Percentiles rank a stretch among this genome's conserved stretches.
Conservation (phyloP, 2,797 vertebrate genomes). For the Esox lucius region DNA sequence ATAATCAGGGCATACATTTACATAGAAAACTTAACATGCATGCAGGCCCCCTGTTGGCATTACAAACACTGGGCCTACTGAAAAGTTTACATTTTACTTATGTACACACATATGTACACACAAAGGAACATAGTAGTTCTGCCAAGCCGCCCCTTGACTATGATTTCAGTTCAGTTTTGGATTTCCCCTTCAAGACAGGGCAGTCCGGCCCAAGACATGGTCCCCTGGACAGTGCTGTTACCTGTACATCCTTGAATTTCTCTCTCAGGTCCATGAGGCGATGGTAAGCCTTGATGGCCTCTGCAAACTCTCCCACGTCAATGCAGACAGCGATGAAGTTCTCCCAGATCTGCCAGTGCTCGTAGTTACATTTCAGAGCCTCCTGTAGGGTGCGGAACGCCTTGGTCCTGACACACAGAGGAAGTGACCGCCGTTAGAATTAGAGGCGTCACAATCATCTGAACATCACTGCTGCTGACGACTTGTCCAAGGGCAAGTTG, state of each 20-base stretch:
- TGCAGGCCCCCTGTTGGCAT: no score
- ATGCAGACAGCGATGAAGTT: slow-evolving; percentile 89
- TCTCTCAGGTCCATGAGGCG: slow-evolving; percentile 91
- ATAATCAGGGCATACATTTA: no score
- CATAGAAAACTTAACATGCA: no score
- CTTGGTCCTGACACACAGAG: slow-evolving; percentile 74
- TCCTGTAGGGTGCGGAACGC: slow-evolving; percentile 93
- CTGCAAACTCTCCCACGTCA: slow-evolving; percentile 89
- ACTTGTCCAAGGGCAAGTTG: background rate
- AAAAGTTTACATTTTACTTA: background rate
- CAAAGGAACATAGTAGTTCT: background rate
- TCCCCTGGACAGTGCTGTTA: slow-evolving; percentile 45
- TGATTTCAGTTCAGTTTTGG: background rate
- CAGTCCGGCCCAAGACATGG: background rate
- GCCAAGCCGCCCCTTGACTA: background rate
- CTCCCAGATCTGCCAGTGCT: slow-evolving; percentile 99
- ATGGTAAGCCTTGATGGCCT: slow-evolving; percentile 93
- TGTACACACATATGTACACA: background rate
- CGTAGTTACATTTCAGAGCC: slow-evolving; percentile 94
- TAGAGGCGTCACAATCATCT: background rate
- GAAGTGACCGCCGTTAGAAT: background rate
- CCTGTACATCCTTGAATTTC: slow-evolving; percentile 92
- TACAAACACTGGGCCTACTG: no score
- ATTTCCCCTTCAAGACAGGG: background rate
- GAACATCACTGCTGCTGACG: background rate